Percentiles rank a stretch among this genome's conserved stretches.
phyloP scores from a whole-genome alignment of 2,113 vertebrate genomes.

The Fregetta grallaria region DNA sequence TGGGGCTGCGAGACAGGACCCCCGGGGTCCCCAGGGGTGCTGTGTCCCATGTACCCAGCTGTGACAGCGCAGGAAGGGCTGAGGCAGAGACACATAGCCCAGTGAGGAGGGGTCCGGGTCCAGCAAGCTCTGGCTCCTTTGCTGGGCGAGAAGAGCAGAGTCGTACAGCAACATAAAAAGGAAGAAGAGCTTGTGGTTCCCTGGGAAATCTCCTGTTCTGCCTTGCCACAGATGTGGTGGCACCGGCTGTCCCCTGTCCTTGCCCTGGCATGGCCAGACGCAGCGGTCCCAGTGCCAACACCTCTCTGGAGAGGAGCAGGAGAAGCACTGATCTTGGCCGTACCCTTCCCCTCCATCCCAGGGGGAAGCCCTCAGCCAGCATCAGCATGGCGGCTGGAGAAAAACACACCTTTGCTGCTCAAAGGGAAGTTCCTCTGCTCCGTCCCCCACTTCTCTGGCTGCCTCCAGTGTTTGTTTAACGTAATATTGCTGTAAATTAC shows the following conservation, averaged over 20 bases:
- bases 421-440: neutral
- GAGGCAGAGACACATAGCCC: neutral
- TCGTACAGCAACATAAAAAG: neutral
- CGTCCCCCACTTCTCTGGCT: fast-evolving
- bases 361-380: neutral
- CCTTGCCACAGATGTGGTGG: neutral
- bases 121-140: neutral
- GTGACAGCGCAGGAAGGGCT: neutral
- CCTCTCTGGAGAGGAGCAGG: neutral
- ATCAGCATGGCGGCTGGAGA: neutral
- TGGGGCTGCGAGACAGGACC: neutral
- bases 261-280: neutral
- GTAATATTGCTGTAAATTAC: neutral
- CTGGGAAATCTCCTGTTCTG: neutral
- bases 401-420: neutral
- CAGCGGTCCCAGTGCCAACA: neutral
- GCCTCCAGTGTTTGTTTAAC: neutral
- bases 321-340: neutral
- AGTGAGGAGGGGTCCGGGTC: fast-evolving
- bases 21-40: fast-evolving
- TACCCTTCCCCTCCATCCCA: neutral
- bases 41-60: neutral
- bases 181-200: neutral
- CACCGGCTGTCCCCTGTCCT: neutral
- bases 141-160: neutral